Percentiles rank a stretch among this genome's conserved stretches.
phyloP scores from a whole-genome alignment of 2,113 vertebrate species.

The Picathartes gymnocephalus region DNA sequence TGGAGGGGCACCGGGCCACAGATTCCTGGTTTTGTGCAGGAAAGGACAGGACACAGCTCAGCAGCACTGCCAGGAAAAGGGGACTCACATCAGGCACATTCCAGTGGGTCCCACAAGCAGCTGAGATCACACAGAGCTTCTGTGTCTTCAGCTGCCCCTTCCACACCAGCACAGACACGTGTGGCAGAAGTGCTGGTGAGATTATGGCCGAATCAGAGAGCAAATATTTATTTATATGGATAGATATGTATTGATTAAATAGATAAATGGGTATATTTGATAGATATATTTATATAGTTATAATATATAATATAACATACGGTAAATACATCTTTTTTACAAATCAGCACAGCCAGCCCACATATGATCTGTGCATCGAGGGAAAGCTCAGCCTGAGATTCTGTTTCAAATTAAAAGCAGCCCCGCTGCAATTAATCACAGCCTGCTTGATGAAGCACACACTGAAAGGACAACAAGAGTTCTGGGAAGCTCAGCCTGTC shows the following conservation, averaged over 20 bases:
- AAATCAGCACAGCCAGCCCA: background rate
- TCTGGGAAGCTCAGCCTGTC: background rate
- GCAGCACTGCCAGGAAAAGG: background rate
- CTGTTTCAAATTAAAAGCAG: conserved; percentile 6
- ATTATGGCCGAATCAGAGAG: background rate
- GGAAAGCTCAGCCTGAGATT: background rate
- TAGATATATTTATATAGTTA: background rate
- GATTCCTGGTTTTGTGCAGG: background rate
- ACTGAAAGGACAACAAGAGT: background rate
- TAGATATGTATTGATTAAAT: fast-evolving
- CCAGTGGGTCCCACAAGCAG: background rate
- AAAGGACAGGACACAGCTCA: conserved; percentile 22
- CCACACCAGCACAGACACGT: background rate
- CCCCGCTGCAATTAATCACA: conserved; percentile 30
- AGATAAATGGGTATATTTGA: background rate
- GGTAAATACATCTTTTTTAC: background rate
- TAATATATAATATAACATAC: background rate
- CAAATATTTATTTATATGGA: background rate
- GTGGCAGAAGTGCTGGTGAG: background rate
- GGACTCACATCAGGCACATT: background rate
- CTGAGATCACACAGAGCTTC: background rate
- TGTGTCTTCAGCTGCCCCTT: background rate
- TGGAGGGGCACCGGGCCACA: background rate
- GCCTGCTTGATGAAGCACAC: background rate
- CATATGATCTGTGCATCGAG: background rate